These are phyloP conservation scores for Danio tinwini DNA, from an alignment of 2,797 vertebrate species.

Conservation along the genomic window DNA sequence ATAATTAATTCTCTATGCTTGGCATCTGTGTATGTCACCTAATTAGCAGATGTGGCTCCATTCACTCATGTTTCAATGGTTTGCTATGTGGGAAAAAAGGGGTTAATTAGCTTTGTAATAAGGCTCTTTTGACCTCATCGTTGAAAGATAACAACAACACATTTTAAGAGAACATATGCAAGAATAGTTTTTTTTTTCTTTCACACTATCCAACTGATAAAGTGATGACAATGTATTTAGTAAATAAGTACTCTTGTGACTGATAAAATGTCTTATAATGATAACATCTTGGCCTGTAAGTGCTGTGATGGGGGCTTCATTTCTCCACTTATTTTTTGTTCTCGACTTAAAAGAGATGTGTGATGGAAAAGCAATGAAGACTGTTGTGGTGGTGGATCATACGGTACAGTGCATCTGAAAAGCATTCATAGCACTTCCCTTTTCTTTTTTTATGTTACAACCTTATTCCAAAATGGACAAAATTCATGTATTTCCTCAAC, in stretches of 20 bases:
- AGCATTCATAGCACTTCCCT: no score
- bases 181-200: background rate
- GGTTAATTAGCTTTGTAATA: constrained; percentile 18
- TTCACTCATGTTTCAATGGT: constrained; percentile 34
- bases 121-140: constrained; percentile 14
- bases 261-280: constrained; percentile 51
- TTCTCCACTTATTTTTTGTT: constrained; percentile 57
- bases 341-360: constrained; percentile 34
- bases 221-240: constrained; percentile 29
- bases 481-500: no score
- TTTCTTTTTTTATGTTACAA: no score
- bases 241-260: constrained; percentile 8
- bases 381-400: background rate
- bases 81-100: constrained; percentile 30
- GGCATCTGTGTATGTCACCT: constrained; percentile 36
- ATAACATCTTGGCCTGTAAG: constrained; percentile 52
- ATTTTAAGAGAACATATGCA: background rate
- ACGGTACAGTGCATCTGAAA: no score
- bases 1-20: constrained; percentile 42
- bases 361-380: background rate
- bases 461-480: no score
- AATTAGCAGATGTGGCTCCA: constrained; percentile 19
- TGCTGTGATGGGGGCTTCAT: constrained; percentile 32
- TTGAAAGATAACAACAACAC: constrained; percentile 11
- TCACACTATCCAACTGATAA: background rate